phyloP scores from a whole-genome alignment of 2,113 vertebrate species.

The Halichoerus grypus region DNA sequence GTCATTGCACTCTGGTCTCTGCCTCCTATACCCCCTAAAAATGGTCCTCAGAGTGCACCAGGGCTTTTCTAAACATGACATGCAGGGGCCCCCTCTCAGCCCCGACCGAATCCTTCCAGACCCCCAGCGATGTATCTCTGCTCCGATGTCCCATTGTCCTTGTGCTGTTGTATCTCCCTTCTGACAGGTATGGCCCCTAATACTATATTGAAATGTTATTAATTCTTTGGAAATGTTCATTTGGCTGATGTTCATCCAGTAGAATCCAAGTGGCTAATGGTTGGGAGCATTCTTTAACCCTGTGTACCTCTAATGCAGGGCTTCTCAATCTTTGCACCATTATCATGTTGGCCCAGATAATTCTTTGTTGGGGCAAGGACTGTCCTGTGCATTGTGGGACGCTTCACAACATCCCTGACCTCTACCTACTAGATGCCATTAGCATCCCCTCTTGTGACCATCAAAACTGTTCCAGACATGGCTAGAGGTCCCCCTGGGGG shows the following conservation, averaged over 20 bases:
- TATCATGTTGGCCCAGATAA: background rate
- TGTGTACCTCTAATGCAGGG: background rate
- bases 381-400: background rate
- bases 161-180: rapidly evolving
- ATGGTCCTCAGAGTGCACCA: background rate
- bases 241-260: too few relatives aligned
- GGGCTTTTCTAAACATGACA: background rate
- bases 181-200: background rate
- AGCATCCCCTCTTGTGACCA: background rate
- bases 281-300: rapidly evolving
- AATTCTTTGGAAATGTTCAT: background rate
- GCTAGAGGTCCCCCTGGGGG: background rate
- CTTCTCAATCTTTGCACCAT: background rate
- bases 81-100: background rate
- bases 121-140: background rate
- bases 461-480: background rate
- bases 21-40: background rate
- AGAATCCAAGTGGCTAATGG: background rate
- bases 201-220: rapidly evolving
- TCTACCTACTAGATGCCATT: background rate
- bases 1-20: background rate
- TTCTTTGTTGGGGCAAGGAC: background rate
- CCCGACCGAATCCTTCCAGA: background rate
- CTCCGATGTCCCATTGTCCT: rapidly evolving
- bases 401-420: background rate